Evolutionary conservation across 2,797 vertebrate genomes (phyloP).

Genomic region (Limosa lapponica): DNA sequence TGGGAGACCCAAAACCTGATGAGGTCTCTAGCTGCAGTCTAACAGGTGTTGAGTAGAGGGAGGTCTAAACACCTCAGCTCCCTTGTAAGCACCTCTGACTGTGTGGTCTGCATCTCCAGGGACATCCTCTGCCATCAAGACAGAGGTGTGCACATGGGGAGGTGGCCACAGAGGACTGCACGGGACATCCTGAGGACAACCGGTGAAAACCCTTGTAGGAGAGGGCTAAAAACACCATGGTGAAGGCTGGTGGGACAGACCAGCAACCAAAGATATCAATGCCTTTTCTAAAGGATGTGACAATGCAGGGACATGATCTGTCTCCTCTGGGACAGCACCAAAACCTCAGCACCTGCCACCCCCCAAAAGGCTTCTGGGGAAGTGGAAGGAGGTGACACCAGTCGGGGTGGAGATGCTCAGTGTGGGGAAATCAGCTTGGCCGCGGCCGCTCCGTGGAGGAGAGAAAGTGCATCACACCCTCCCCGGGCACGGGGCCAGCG

Average conservation of each 20-base stretch:
- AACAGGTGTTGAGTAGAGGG: background rate
- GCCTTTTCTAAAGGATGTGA: background rate
- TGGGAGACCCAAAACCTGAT: background rate
- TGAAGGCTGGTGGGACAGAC: background rate
- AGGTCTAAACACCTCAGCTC: background rate
- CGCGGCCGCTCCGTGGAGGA: background rate
- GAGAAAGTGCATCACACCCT: conserved; percentile 40
- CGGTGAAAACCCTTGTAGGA: background rate
- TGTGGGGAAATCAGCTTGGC: conserved; percentile 31
- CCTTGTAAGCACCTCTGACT: background rate
- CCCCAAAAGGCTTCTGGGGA: accelerated
- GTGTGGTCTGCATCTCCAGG: background rate
- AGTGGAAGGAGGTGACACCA: background rate
- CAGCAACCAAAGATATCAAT: background rate
- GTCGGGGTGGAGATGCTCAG: conserved; percentile 24
- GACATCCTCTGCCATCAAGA: background rate
- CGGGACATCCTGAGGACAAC: background rate
- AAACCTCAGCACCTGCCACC: background rate
- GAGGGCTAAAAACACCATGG: background rate
- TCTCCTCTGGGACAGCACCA: background rate
- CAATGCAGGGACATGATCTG: background rate
- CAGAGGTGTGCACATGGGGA: background rate
- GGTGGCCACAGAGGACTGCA: background rate
- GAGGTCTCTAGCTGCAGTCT: background rate
- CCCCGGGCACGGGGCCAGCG: accelerated